These are phyloP conservation scores for Apotomis betuletana DNA, from an alignment of 2,888 invertebrate species.

Conservation along the genomic window DNA sequence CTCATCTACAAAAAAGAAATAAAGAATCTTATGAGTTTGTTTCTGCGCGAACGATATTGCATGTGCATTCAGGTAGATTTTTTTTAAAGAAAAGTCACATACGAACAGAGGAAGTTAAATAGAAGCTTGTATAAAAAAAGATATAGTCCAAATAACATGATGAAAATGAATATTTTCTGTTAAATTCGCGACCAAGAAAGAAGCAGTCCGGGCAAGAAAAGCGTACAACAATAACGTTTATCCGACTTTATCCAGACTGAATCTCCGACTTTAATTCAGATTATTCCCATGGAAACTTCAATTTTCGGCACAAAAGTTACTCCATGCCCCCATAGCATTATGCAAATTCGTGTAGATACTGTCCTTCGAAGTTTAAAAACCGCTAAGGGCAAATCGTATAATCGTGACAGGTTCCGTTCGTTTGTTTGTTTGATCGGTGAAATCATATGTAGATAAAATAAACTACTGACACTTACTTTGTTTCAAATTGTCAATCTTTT, in stretches of 20 bases:
- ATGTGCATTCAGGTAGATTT: too few relatives aligned
- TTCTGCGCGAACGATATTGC: too few relatives aligned
- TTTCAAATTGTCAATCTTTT: too few relatives aligned
- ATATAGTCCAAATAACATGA: too few relatives aligned
- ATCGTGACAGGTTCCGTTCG: not conserved
- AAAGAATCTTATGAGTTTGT: too few relatives aligned
- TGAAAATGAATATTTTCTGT: not conserved
- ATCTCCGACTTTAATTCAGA: slow-evolving; percentile 8
- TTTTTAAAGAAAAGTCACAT: too few relatives aligned
- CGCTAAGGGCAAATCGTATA: not conserved
- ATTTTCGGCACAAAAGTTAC: slow-evolving; percentile 15
- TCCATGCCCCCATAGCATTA: slow-evolving; percentile 21
- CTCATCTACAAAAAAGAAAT: too few relatives aligned
- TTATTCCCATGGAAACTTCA: not conserved
- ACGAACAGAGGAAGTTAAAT: too few relatives aligned
- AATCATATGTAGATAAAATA: too few relatives aligned
- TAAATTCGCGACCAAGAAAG: not conserved
- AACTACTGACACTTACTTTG: too few relatives aligned
- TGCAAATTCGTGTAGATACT: slow-evolving; percentile 8
- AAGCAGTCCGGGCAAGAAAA: slow-evolving; percentile 2
- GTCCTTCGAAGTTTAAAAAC: slow-evolving; percentile 3
- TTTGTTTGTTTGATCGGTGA: not conserved
- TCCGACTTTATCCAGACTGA: slow-evolving; percentile 8
- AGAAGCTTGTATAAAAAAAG: too few relatives aligned
- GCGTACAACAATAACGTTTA: slow-evolving; percentile 4